These are phyloP conservation scores for Pagetopsis macropterus DNA, from an alignment of 2,797 vertebrate genomes.

Conservation along the genomic window DNA sequence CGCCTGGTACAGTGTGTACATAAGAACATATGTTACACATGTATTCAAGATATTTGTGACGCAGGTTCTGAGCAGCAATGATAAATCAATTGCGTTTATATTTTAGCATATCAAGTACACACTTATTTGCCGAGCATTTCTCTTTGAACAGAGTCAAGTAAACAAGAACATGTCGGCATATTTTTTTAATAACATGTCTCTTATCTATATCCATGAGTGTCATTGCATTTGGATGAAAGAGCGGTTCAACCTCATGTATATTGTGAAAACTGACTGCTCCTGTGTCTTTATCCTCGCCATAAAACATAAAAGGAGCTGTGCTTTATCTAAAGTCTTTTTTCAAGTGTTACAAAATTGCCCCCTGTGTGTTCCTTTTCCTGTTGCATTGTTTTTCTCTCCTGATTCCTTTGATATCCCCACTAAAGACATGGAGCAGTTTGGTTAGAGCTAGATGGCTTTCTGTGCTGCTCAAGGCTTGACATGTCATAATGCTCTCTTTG, in stretches of 20 bases:
- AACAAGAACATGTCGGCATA: constrained; percentile 37
- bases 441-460: constrained; percentile 9
- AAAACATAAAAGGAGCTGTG: constrained; percentile 70
- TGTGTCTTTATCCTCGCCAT: constrained; percentile 68
- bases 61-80: not conserved
- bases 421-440: constrained; percentile 79
- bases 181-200: constrained; percentile 58
- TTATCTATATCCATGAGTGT: constrained; percentile 74
- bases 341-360: constrained; percentile 63
- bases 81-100: constrained; percentile 8
- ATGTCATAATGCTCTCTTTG: constrained; percentile 25
- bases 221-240: constrained; percentile 74
- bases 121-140: constrained; percentile 1
- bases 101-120: constrained; percentile 12
- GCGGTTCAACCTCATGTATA: constrained; percentile 60
- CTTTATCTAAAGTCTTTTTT: constrained; percentile 68
- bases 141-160: constrained; percentile 16
- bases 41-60: not conserved
- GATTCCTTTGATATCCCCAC: constrained; percentile 85
- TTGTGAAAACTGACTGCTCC: constrained; percentile 57
- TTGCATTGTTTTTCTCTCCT: constrained; percentile 44
- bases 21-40: constrained; percentile 1
- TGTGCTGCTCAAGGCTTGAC: constrained; percentile 27
- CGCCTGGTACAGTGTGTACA: constrained; percentile 2
- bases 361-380: constrained; percentile 38